Base-by-base conservation (phyloP, 2,113 vertebrate species). In the Mirza zaza region DNA sequence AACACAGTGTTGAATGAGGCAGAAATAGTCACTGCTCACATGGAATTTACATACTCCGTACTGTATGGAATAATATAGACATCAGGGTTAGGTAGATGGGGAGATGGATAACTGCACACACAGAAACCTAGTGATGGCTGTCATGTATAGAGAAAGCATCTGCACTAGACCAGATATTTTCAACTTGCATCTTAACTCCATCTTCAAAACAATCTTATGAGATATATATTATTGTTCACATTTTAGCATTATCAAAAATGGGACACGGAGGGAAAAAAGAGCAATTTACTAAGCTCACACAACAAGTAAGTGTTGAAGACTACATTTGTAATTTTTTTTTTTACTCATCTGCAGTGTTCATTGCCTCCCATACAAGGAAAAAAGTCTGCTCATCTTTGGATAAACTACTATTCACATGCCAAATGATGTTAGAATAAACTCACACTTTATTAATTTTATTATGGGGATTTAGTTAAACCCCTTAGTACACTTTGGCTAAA, bases 391-490 rank as follows among this genome's bases (percentile, higher is more conserved):
- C 2, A 15, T 73, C 70, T 73, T 79, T 8, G 3, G 13, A 63
- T 23, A 14, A 83, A 75, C 75, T 23, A 2, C 5, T 8, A 70
- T 18, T 61, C 93, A 36, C 2, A 1, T 27, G 45, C 52, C 91
- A 68, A 90, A 15, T 36, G 55, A 77, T 79, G 20, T 67, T 13
- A 63, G 48, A 86, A 48, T 75, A 77, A 85, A 48, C 50, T 32
- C 57, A 63, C 45, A 36, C 90, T 71, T 65, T 21, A 59, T 68
- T 90, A 87, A 82, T 73, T 93, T 85, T 45, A 55, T 57, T 92
- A 39, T 17, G 39, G 39, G 23, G 52, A 85, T 77, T 91, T 94
- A 61, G 77, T 23, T 88, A 59, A 91, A 81, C 9, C 45, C 23
- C 52, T 68, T 25, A 34, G 32, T 65, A 23, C 6, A 45, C 48